Conservation (phyloP, 2,113 vertebrate genomes). For the Mesoclemmys tuberculata region DNA sequence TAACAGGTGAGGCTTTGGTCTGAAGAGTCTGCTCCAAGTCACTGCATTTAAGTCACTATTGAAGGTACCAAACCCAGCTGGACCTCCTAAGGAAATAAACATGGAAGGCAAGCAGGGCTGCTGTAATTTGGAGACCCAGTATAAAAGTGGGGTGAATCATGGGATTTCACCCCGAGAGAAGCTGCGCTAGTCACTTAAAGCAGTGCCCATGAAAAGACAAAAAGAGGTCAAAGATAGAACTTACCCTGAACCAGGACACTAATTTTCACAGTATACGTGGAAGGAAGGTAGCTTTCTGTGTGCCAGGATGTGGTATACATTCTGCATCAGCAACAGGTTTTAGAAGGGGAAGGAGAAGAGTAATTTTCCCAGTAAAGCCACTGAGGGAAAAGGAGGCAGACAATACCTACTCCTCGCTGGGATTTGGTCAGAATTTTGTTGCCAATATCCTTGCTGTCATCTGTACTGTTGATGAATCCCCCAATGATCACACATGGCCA, state of each 20-base stretch:
- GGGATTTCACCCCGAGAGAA: not conserved
- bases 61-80: not conserved
- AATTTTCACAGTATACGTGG: not conserved
- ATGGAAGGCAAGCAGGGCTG: not conserved
- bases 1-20: not conserved
- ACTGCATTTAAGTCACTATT: not conserved
- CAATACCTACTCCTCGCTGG: conserved; percentile 16
- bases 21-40: conserved; percentile 32
- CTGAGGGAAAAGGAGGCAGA: not conserved
- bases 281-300: not conserved
- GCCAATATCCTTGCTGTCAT: conserved; percentile 25
- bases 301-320: not conserved
- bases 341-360: not conserved
- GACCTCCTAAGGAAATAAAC: conserved; percentile 5
- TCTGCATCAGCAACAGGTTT: not conserved
- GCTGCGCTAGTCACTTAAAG: not conserved
- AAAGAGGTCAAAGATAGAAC: not conserved
- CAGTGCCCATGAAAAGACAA: not conserved
- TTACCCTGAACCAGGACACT: not conserved
- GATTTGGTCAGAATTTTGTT: not conserved
- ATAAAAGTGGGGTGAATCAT: not conserved
- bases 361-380: not conserved
- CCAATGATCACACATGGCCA: not conserved
- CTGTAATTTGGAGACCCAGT: not conserved
- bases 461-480: conserved; percentile 41